Base-by-base conservation (phyloP, 2,888 invertebrate species). In the Tipula helvola region DNA sequence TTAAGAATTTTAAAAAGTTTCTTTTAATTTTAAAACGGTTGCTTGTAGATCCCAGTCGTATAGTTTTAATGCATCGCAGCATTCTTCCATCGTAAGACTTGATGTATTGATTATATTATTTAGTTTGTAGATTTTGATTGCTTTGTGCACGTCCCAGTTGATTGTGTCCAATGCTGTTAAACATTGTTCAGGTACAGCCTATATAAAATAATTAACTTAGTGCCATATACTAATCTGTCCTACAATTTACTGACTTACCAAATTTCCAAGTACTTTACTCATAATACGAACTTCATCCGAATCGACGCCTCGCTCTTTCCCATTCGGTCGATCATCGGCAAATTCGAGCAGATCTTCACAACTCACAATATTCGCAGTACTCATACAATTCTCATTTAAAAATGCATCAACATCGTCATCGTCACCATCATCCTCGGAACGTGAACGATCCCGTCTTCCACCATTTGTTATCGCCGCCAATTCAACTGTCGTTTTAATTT, bases 251-350 rank as follows among this genome's bases (percentile, higher is more conserved):
- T 16, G 87, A 91, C 92, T 92, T 89, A 96, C 96, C 92, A 95
- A 93, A 89, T 94, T 92, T 88, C 96, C 95, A 85, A 98, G 93
- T 28, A 98, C 96, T 92, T 97, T 98, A 89, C 94, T 93, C 97
- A 98, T 97, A 71, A 97, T 96, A 88, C 97, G 93, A 71, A 97
- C 97, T 93, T 98, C 97, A 90, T 98, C 98, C 0, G 97, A 96
- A 90, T 97, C 97, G 13, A 96, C 94, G 13, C 97, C 97, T 5
- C 96, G 94, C 86, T 96, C 96, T 83, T 95, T 93, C 0, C 97
- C 96, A 88, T 95, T 95, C 0, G 97, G 97, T 88, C 96, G 96
- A 88, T 95, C 95, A 90, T 96, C 95, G 0, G 97, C 96, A 90
- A 98, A 98, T 90, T 97, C 97, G 87, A 97, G 91, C 87, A 98